Percentiles rank a stretch among this genome's conserved stretches.
phyloP scores from a whole-genome alignment of 2,888 invertebrate genomes.

The Maniola hyperantus region DNA sequence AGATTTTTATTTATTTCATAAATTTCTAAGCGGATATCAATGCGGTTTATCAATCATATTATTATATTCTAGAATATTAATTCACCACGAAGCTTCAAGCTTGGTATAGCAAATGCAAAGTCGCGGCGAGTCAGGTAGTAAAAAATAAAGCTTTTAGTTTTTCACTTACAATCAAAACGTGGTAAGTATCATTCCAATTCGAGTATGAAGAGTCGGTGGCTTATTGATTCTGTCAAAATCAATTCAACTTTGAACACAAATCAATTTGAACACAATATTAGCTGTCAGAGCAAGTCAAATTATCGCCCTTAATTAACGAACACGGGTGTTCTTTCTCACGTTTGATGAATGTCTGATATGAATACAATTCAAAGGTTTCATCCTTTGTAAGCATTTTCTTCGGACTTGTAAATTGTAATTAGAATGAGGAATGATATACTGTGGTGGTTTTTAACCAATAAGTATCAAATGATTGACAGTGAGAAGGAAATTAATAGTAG shows the following conservation, averaged over 20 bases:
- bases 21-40: no score
- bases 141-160: not conserved
- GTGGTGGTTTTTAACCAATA: slow-evolving; percentile 17
- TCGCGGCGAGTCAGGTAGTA: no score
- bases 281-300: slow-evolving; percentile 79
- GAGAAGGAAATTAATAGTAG: not conserved
- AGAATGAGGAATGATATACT: slow-evolving; percentile 20
- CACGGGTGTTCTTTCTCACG: slow-evolving; percentile 66
- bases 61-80: no score
- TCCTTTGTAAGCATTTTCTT: slow-evolving; percentile 34
- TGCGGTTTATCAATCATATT: no score
- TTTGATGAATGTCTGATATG: slow-evolving; percentile 52
- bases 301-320: slow-evolving; percentile 72
- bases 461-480: not conserved
- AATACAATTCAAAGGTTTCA: slow-evolving; percentile 31
- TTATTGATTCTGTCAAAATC: slow-evolving; percentile 81
- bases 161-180: not conserved
- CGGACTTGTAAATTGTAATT: slow-evolving; percentile 26
- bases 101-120: not conserved
- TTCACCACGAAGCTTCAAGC: no score
- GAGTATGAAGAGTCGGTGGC: slow-evolving; percentile 65
- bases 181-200: slow-evolving; percentile 28
- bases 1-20: no score
- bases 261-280: slow-evolving; percentile 79
- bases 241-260: slow-evolving; percentile 80